Evolutionary conservation across 2,888 invertebrate species (phyloP).

Genomic region (Hydrotaea diabolus): DNA sequence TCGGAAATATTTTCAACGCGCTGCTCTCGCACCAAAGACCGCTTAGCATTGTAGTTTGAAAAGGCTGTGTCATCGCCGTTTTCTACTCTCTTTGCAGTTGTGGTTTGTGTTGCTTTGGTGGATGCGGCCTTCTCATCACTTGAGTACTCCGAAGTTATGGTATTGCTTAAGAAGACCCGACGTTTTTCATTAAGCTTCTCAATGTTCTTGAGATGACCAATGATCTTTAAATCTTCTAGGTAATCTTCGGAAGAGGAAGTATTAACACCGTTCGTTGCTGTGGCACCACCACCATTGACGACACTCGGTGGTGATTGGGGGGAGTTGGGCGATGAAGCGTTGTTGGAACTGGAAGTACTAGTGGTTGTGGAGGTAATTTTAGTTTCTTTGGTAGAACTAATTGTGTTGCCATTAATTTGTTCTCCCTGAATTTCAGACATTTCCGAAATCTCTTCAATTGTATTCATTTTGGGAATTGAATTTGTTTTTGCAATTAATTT

Average conservation of each 20-base stretch:
- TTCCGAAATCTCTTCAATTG: slow-evolving; percentile 67
- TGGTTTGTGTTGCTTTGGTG: slow-evolving; percentile 15
- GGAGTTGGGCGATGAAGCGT: slow-evolving; percentile 34
- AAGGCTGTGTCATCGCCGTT: slow-evolving; percentile 43
- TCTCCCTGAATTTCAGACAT: slow-evolving; percentile 58
- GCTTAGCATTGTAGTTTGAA: slow-evolving; percentile 45
- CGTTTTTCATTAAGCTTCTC: slow-evolving; percentile 76
- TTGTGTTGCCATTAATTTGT: slow-evolving; percentile 55
- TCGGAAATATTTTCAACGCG: slow-evolving; percentile 53
- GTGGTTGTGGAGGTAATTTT: slow-evolving; percentile 51
- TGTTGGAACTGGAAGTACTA: slow-evolving; percentile 59
- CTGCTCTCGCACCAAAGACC: slow-evolving; percentile 52
- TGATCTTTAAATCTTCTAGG: slow-evolving; percentile 71
- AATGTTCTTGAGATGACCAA: slow-evolving; percentile 73
- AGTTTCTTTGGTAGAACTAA: slow-evolving; percentile 57
- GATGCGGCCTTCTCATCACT: slow-evolving; percentile 66
- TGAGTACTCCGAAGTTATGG: slow-evolving; percentile 70
- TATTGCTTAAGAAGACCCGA: slow-evolving; percentile 73
- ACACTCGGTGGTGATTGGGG: slow-evolving; percentile 18
- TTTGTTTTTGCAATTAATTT: slow-evolving; percentile 27
- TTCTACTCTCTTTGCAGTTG: slow-evolving; percentile 33
- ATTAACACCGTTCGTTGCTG: slow-evolving; percentile 48
- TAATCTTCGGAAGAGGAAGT: slow-evolving; percentile 59
- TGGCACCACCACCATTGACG: slow-evolving; percentile 39
- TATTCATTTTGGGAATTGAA: slow-evolving; percentile 65